phyloP scores from a whole-genome alignment of 2,113 vertebrate species.

The Daboia siamensis region DNA sequence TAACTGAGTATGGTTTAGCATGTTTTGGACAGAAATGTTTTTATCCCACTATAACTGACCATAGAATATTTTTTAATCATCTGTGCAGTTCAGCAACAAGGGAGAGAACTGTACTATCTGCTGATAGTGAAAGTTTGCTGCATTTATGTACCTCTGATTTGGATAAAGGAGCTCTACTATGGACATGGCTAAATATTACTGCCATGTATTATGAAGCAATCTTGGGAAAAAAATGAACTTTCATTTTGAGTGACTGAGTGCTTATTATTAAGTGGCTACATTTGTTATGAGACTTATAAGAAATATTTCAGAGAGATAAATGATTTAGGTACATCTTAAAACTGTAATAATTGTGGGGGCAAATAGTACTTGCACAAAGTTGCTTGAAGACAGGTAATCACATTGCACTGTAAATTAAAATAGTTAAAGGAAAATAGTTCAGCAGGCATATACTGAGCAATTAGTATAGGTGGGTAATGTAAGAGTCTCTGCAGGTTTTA shows the following conservation, averaged over 20 bases:
- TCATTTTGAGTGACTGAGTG: neutral
- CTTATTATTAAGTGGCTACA: neutral
- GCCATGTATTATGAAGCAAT: neutral
- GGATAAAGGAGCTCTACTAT: neutral
- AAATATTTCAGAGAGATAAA: neutral
- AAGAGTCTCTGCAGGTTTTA: too few species aligned
- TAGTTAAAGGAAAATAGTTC: neutral
- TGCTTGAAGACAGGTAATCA: neutral
- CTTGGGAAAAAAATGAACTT: neutral
- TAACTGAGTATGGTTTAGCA: neutral
- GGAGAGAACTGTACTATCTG: neutral
- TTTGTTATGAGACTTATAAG: neutral
- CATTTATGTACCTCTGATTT: neutral
- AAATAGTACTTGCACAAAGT: neutral
- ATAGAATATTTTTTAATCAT: neutral
- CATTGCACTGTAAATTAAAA: neutral
- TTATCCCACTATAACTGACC: constrained; percentile 18
- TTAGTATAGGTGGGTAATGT: neutral
- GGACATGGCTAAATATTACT: neutral
- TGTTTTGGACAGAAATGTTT: neutral
- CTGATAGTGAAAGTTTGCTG: neutral
- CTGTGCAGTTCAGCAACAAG: neutral
- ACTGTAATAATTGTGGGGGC: neutral
- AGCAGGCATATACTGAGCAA: neutral
- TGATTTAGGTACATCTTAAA: neutral